Base-by-base conservation (phyloP, 2,888 invertebrate genomes). In the Brachycybe producta region DNA sequence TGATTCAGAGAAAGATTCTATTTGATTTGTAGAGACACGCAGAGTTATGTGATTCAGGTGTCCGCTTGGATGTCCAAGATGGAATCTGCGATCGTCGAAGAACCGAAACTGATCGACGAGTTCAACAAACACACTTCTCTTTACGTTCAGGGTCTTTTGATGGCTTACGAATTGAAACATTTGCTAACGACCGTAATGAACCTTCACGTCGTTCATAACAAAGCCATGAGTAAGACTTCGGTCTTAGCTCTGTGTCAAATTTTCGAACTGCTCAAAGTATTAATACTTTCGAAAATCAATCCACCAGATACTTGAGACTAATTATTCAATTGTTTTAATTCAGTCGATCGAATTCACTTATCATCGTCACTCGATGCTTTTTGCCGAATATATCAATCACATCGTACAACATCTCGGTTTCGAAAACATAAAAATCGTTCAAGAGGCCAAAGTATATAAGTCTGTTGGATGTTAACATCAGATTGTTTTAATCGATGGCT, bases 341-440 rank as follows among this genome's bases (percentile, higher is more conserved):
- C 55, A 67, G 69, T 75, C 80, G 27, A 73, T 91, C 55, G 79
- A 82, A 62, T 74, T 77, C 56, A 76, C 76, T 13, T 81, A 84
- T 58, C 74, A 76, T 49, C 71, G 78, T 34, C 76, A 85, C 62
- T 74, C 78, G 42, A 72, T 79, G 54, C 72, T 78, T 56, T 75
- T 91, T 46, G 75, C 80, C 19, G 79, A 80, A 61, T 78, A 82
- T 11, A 73, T 82, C 48, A 77, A 79, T 59, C 79, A 86, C 65
- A 78, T 86, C 40, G 68, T 80, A 15, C 90, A 91, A 62, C 83
- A 87, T 67, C 71, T 86, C 38, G 74, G 79, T 57, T 83, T 83
- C 65, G 82, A 82, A 66, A 76, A 81, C 5, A 70, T 85, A 38
- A 73, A 74, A 40, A 73, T 79, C 40, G 70, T 88, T 49, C 70